phyloP scores from a whole-genome alignment of 2,888 invertebrate genomes.

The Thymelicus sylvestris region DNA sequence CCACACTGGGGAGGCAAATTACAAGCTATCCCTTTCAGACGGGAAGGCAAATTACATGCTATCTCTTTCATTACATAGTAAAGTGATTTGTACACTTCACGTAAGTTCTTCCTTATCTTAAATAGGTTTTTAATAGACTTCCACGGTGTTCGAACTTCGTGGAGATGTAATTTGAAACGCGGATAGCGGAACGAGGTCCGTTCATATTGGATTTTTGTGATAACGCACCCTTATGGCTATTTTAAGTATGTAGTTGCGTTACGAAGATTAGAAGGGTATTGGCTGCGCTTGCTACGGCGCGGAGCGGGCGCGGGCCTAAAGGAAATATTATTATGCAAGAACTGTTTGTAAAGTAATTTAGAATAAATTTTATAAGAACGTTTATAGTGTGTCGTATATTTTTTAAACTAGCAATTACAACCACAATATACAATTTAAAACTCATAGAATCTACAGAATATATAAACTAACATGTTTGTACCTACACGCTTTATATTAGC shows the following conservation, averaged over 20 bases:
- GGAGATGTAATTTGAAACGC: slow-evolving; percentile 25
- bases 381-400: too few relatives aligned
- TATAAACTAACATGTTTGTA: too few relatives aligned
- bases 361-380: too few relatives aligned
- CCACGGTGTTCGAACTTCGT: slow-evolving; percentile 32
- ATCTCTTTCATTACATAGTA: slow-evolving; percentile 38
- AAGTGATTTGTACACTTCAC: slow-evolving; percentile 38
- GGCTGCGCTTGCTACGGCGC: background rate
- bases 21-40: slow-evolving; percentile 35
- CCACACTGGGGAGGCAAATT: slow-evolving; percentile 30
- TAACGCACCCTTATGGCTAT: slow-evolving; percentile 7
- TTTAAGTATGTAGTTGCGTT: background rate
- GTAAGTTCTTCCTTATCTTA: slow-evolving; percentile 35
- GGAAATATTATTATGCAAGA: too few relatives aligned
- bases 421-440: too few relatives aligned
- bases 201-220: slow-evolving; percentile 25
- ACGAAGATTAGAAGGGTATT: background rate
- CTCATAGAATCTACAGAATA: too few relatives aligned
- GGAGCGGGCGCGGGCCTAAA: too few relatives aligned
- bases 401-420: too few relatives aligned
- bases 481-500: too few relatives aligned
- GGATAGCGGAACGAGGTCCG: slow-evolving; percentile 16
- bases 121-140: slow-evolving; percentile 38
- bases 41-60: slow-evolving; percentile 34
- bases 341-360: too few relatives aligned